Evolutionary conservation across 2,113 vertebrate species (phyloP).

Genomic region (Pelecanoides urinatrix): DNA sequence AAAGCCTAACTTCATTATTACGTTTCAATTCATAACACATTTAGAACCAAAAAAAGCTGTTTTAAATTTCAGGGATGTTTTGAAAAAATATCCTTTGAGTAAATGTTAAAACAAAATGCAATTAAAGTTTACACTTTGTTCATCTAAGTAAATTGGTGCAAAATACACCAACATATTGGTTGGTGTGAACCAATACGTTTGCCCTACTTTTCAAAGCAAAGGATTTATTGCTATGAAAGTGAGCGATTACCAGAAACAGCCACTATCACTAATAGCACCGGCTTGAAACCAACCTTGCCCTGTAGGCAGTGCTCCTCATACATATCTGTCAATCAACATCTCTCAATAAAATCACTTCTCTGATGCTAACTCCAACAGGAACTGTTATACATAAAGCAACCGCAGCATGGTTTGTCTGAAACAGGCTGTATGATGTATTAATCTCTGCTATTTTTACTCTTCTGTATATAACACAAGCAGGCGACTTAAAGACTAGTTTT

Average conservation of each 20-base stretch:
- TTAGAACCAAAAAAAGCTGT: neutral
- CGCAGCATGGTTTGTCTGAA: neutral
- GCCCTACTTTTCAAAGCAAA: neutral
- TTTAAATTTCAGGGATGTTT: neutral
- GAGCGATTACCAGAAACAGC: neutral
- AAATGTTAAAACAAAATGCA: constrained; percentile 3
- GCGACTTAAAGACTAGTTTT: neutral
- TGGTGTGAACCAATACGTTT: neutral
- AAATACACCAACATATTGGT: neutral
- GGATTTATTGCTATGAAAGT: neutral
- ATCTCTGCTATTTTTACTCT: neutral
- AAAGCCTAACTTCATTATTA: neutral
- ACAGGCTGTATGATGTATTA: neutral
- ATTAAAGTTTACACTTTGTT: neutral
- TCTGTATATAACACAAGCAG: neutral
- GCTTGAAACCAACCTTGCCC: neutral
- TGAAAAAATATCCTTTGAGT: neutral
- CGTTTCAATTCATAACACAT: neutral
- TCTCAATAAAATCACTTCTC: neutral
- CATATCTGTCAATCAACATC: neutral
- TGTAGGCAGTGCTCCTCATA: neutral
- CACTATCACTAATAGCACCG: neutral
- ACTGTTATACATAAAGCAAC: neutral
- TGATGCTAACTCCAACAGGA: neutral
- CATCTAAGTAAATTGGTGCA: neutral